Evolutionary conservation across 2,888 invertebrate species (phyloP).

Genomic region (Rhingia rostrata): DNA sequence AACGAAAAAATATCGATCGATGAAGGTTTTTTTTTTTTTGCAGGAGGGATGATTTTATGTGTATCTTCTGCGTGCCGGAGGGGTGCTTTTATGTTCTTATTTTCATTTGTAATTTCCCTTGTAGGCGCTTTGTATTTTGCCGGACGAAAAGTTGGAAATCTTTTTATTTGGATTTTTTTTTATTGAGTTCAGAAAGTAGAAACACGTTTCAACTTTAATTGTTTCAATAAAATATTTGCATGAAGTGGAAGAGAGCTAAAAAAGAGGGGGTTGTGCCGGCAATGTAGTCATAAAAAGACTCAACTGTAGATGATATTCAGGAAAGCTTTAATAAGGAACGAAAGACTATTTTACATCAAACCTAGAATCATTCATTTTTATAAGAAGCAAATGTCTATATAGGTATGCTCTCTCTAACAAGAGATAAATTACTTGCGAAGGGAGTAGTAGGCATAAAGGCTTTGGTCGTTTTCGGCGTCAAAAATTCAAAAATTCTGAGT

Average conservation of each 20-base stretch:
- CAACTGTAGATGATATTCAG: too few species aligned
- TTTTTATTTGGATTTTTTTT: slow-evolving; percentile 60
- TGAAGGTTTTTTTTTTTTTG: background rate
- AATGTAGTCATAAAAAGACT: too few species aligned
- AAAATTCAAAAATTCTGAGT: too few species aligned
- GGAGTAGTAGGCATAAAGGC: too few species aligned
- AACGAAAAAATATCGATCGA: slow-evolving; percentile 68
- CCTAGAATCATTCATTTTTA: too few species aligned
- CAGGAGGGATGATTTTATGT: background rate
- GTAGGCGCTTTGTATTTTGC: slow-evolving; percentile 52
- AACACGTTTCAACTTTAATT: slow-evolving; percentile 58
- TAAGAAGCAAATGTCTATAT: too few species aligned
- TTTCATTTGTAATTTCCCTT: slow-evolving; percentile 59
- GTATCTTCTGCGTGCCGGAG: slow-evolving; percentile 22
- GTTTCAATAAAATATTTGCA: slow-evolving; percentile 58
- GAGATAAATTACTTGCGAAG: too few species aligned
- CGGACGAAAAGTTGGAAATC: slow-evolving; percentile 49
- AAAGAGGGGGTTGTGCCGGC: slow-evolving; percentile 5
- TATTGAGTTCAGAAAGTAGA: slow-evolving; percentile 54
- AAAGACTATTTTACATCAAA: too few species aligned
- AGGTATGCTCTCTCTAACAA: too few species aligned
- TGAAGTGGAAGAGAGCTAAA: slow-evolving; percentile 26
- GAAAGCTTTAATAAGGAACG: too few species aligned
- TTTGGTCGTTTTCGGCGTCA: too few species aligned
- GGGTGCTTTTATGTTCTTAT: slow-evolving; percentile 34